Evolutionary conservation across 2,797 vertebrate species (phyloP).

Genomic region (Otus scops): DNA sequence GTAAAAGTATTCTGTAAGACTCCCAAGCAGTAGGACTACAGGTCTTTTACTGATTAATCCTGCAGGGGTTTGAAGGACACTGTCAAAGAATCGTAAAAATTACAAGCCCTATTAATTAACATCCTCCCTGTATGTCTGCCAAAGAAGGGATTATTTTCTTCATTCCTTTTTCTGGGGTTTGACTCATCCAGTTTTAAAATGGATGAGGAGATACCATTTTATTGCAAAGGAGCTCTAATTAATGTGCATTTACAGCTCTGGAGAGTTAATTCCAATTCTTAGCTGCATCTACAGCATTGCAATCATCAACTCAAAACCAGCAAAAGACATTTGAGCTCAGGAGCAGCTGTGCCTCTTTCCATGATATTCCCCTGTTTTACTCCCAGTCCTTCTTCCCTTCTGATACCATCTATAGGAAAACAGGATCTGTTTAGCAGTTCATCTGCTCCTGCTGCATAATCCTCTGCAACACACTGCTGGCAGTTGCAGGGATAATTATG

Average conservation of each 20-base stretch:
- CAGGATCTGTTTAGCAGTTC: background rate
- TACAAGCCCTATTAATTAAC: conserved; percentile 29
- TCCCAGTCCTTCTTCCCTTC: background rate
- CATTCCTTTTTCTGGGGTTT: background rate
- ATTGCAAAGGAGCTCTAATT: conserved; percentile 22
- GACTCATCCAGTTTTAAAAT: background rate
- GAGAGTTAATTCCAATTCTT: background rate
- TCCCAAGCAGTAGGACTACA: background rate
- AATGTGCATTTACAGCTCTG: background rate
- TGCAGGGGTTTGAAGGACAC: conserved; percentile 21
- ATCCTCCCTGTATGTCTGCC: background rate
- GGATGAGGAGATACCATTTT: background rate
- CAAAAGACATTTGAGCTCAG: background rate
- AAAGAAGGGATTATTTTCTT: conserved; percentile 12
- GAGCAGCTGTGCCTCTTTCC: background rate
- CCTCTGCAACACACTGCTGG: background rate
- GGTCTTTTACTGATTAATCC: background rate
- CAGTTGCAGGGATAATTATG: background rate
- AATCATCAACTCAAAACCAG: background rate
- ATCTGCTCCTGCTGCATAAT: conserved; percentile 26
- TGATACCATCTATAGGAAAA: conserved; percentile 10
- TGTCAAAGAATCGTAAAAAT: conserved; percentile 28
- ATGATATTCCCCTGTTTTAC: background rate
- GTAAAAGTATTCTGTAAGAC: background rate
- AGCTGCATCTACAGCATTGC: background rate